Base-by-base conservation (phyloP, 2,888 invertebrate genomes). In the Antheraea yamamai region DNA sequence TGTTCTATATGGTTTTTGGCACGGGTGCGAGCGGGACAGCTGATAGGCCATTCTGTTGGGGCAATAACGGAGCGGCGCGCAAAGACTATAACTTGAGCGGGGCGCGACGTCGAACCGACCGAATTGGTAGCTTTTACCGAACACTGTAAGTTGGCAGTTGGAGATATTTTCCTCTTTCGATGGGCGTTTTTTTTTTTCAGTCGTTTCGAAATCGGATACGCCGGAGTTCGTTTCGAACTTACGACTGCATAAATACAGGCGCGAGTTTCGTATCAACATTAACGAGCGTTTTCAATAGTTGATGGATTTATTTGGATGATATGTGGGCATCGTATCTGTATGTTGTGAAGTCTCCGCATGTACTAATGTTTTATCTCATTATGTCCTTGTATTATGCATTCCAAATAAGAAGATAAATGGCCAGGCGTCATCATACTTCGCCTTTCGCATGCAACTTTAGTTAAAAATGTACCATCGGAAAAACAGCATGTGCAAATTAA, bases 11-110 rank as follows among this genome's bases (percentile, higher is more conserved):
- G 82, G 82, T 79, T 80, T 86, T 85, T 84, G 82, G 87, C 86
- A 81, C 79, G 82, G 79, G 91, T 84, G 86, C 75, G 89, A 89
- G 86, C 55, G 90, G 80, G 90, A 89, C 35, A 77, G 84, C 55
- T 26, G 58, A 35, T 61, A 58, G 91, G 89, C 90, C 85, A 89
- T 91, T 91, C 87, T 89, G 89, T 88, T 85, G 84, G 84, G 83
- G 90, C 89, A 89, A 90, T 92, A 91, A 89, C 89, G 86, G 84
- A 86, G 84, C 84, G 86, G 83, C 83, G 86, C 88, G 26, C 86
- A 88, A 89, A 87, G 90, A 87, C 89, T 88, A 90, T 92, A 91
- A 91, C 88, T 91, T 86, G 89, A 85, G 83, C 80, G 82, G 82
- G 79, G 82, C 82, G 79, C 84, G 81, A 81, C 83, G 86, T 83